Conservation (phyloP, 2,797 vertebrate species). For the Gymnoscopelus braueri region DNA sequence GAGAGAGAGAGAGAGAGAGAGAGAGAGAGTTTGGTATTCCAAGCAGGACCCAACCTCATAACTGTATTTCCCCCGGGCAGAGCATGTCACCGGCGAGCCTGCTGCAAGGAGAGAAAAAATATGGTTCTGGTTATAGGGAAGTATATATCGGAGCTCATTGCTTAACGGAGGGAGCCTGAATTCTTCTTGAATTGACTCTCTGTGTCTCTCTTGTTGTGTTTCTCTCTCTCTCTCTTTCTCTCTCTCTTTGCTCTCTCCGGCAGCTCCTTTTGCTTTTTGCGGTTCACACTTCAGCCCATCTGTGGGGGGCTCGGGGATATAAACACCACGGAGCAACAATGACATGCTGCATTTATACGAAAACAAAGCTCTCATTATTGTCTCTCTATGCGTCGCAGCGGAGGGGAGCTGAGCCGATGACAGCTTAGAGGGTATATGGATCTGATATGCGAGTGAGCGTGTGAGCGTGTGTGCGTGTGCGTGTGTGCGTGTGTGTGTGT, state of each 20-base stretch:
- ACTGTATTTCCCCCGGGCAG: slow-evolving; percentile 52
- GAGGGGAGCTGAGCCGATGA: slow-evolving; percentile 45
- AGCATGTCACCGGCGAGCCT: slow-evolving; percentile 52
- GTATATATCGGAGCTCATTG: slow-evolving; percentile 32
- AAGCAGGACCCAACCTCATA: slow-evolving; percentile 47
- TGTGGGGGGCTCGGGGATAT: slow-evolving; percentile 41
- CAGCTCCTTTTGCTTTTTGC: slow-evolving; percentile 32
- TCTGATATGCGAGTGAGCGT: slow-evolving; percentile 6
- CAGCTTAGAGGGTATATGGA: slow-evolving; percentile 44
- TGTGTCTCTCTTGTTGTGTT: slow-evolving; percentile 26
- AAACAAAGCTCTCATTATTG: slow-evolving; percentile 60
- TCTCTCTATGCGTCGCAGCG: slow-evolving; percentile 20
- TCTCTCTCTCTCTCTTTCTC: too few relatives aligned
- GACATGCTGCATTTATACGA: slow-evolving; percentile 34
- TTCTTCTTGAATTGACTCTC: slow-evolving; percentile 60
- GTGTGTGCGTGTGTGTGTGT: slow-evolving; percentile 5
- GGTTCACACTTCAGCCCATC: slow-evolving; percentile 73
- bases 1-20: not conserved
- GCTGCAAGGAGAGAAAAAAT: slow-evolving; percentile 36
- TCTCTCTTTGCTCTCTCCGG: slow-evolving; percentile 43
- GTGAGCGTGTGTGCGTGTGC: not conserved
- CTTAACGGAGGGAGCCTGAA: slow-evolving; percentile 44
- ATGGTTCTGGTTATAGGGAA: slow-evolving; percentile 58
- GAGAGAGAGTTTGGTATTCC: slow-evolving; percentile 12
- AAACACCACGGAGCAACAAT: slow-evolving; percentile 54